Evolutionary conservation across 2,113 vertebrate genomes (phyloP), one percentile per base, ranked within the genome.

Genomic region (Sardina pilchardus): DNA sequence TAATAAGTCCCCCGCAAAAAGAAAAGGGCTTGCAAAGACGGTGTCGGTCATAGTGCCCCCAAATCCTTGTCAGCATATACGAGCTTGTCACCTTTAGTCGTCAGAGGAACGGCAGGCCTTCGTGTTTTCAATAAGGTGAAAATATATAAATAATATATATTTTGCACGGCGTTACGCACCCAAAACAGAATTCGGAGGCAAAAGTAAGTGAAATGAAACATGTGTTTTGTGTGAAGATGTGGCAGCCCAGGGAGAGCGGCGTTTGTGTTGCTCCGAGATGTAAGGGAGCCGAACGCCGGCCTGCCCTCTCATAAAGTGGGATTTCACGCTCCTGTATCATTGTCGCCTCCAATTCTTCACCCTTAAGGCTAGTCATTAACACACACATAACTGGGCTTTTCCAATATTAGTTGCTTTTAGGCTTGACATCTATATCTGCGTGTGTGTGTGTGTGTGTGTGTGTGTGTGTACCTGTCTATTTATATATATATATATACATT

Each of bases 291-390:
- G n/a, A 50, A 84, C 47, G 17, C 19, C 16, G 83, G 81, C 80
- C 45, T 81, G 6, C 5, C 26, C 5, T 63, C 81, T 80, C 26
- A 59, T 84, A 94, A 94, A 94, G 93, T 67, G 47, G 89, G 90
- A 95, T 96, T 96, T 96, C 92, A 91, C 93, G 94, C 92, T 93
- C 92, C 94, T 95, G 93, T 94, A 95, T 95, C 95, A 95, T 95
- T 94, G 95, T 94, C 91, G 91, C 93, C 91, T 93, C 86, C 90
- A 93, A 93, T 94, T 94, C 93, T 94, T 93, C 90, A 93, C 92
- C 90, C 90, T 91, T 90, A 92, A 90, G 81, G 91, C 93, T 93
- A 91, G 93, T 94, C 92, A 94, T 94, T 94, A 93, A 94, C 93
- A 94, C 91, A 86, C 92, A 91, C 90, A 92, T 90, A 93, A 90